Evolutionary conservation across 1,140 invertebrate genomes (phyloP).

Genomic region (Tetramorium simillimum): DNA sequence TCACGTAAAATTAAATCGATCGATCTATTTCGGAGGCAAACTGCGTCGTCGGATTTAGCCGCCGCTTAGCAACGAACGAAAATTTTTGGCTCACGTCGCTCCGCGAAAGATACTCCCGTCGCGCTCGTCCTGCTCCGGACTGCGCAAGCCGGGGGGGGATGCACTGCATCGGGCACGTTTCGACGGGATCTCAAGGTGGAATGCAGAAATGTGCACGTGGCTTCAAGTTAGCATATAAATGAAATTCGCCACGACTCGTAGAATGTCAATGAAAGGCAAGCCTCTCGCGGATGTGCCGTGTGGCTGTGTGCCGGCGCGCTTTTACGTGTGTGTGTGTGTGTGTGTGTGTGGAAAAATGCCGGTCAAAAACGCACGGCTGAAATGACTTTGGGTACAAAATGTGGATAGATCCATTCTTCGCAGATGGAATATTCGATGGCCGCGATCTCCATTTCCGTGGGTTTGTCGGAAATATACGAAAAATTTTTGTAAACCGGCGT

Average conservation of each 20-base stretch:
- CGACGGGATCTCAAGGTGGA: constrained; percentile 70
- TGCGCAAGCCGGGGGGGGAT: constrained; percentile 19
- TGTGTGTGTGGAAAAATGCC: not conserved
- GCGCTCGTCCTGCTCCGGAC: not conserved
- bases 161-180: constrained; percentile 63
- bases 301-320: not conserved
- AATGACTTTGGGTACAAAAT: constrained; percentile 3
- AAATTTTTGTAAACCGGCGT: not conserved
- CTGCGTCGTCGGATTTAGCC: not conserved
- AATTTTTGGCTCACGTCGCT: constrained; percentile 6
- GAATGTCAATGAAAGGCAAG: constrained; percentile 69
- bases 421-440: not conserved
- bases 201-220: constrained; percentile 64
- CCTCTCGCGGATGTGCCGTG: constrained; percentile 7
- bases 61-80: constrained; percentile 4
- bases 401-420: not conserved
- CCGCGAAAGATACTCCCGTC: constrained; percentile 22
- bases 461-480: not conserved
- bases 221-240: constrained; percentile 75
- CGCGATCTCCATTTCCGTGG: not conserved
- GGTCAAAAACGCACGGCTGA: constrained; percentile 11
- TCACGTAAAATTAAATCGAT: constrained; percentile 1
- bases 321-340: not conserved
- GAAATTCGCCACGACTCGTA: constrained; percentile 69
- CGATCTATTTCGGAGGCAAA: not conserved